phyloP scores from a whole-genome alignment of 2,888 invertebrate genomes.

The Tipula lateralis region DNA sequence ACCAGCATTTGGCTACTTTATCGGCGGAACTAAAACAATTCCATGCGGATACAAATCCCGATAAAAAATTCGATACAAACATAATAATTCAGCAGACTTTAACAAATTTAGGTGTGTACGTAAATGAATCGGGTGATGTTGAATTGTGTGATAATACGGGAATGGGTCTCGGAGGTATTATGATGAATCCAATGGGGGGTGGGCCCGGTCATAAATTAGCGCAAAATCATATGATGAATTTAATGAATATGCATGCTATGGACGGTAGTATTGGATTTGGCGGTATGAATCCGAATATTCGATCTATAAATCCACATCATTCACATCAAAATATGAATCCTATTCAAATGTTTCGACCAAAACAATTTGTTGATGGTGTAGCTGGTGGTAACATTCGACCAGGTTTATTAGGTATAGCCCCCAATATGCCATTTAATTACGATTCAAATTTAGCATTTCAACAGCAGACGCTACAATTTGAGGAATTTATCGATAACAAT shows the following conservation, averaged over 20 bases:
- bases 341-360: constrained; percentile 44
- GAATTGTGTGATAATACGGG: constrained; percentile 28
- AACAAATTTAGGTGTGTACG: constrained; percentile 57
- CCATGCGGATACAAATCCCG: constrained; percentile 55
- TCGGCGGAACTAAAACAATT: constrained; percentile 58
- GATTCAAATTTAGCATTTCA: constrained; percentile 25
- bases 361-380: constrained; percentile 39
- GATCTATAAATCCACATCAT: constrained; percentile 32
- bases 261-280: constrained; percentile 1
- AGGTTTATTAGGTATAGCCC: constrained; percentile 56
- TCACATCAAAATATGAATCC: constrained; percentile 34
- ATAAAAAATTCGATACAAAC: constrained; percentile 54
- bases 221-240: not conserved
- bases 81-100: constrained; percentile 57
- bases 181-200: not conserved
- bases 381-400: constrained; percentile 50
- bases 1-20: constrained; percentile 61
- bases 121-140: constrained; percentile 55
- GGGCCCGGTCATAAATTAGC: constrained; percentile 27
- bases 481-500: constrained; percentile 37
- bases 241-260: not conserved
- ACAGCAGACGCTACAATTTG: not conserved
- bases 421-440: constrained; percentile 53
- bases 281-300: not conserved
- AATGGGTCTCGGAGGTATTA: not conserved